Conservation (phyloP, 92 coral and sea anemone species). For the Palythoa grandis region DNA sequence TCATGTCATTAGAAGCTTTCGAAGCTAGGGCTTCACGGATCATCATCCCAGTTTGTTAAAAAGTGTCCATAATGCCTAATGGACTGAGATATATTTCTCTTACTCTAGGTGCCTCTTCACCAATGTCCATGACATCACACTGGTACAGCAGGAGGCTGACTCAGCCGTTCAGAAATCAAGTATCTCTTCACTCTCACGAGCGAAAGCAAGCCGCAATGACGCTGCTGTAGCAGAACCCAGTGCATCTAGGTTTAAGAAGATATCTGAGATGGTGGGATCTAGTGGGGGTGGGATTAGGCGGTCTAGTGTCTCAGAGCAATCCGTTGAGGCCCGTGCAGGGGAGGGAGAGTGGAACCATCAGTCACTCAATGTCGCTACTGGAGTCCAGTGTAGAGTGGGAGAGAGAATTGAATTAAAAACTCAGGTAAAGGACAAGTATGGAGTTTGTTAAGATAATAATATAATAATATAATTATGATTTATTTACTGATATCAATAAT, state of each 20-base stretch:
- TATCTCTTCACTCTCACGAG: conserved; percentile 39
- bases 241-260: conserved; percentile 50
- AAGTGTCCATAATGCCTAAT: no score
- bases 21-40: no score
- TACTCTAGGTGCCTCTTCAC: conserved; percentile 67
- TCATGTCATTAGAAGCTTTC: no score
- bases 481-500: no score
- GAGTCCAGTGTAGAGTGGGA: conserved; percentile 83
- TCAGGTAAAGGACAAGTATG: conserved; percentile 58
- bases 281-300: conserved; percentile 33
- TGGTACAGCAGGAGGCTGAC: conserved; percentile 69
- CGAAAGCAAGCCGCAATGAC: conserved; percentile 45
- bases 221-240: conserved; percentile 1
- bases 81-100: conserved; percentile 3
- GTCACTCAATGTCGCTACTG: conserved; percentile 77
- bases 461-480: no score
- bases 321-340: conserved; percentile 52
- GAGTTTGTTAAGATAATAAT: no score
- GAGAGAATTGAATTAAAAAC: conserved; percentile 77
- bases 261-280: conserved; percentile 57
- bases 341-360: conserved; percentile 83
- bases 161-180: conserved; percentile 38
- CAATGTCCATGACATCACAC: conserved; percentile 68
- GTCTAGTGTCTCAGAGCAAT: conserved; percentile 48
- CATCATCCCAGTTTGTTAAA: no score